Evolutionary conservation across 2,797 vertebrate genomes (phyloP).

Genomic region (Streptopelia turtur): DNA sequence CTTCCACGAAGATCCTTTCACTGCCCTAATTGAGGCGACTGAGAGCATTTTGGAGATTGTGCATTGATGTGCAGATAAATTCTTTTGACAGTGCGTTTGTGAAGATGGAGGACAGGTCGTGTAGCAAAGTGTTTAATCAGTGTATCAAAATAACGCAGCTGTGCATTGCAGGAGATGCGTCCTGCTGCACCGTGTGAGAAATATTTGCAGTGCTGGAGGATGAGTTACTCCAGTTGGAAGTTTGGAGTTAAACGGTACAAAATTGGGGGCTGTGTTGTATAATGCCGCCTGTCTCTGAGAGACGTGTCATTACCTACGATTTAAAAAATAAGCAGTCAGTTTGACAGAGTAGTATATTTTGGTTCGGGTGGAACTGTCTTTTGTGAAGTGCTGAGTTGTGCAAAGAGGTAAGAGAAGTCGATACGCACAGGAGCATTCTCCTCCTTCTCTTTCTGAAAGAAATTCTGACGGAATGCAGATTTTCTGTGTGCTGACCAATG

Average conservation of each 20-base stretch:
- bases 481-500: background rate
- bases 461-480: background rate
- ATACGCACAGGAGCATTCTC: background rate
- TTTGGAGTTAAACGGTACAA: background rate
- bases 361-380: background rate
- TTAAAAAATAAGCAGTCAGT: background rate
- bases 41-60: background rate
- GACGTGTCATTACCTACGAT: background rate
- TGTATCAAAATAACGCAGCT: accelerated
- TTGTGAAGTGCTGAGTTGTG: background rate
- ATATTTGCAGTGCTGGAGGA: background rate
- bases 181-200: background rate
- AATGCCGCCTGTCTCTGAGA: background rate
- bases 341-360: background rate
- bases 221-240: background rate
- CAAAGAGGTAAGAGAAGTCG: background rate
- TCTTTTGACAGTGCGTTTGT: background rate
- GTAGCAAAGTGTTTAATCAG: background rate
- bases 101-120: background rate
- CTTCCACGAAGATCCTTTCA: background rate
- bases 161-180: background rate
- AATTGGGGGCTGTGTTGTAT: background rate
- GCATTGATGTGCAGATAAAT: too few relatives aligned
- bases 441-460: background rate
- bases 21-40: background rate